Evolutionary conservation across 2,888 invertebrate species (phyloP), one percentile per base, ranked within the genome.

Genomic region (Lasiommata megera): DNA sequence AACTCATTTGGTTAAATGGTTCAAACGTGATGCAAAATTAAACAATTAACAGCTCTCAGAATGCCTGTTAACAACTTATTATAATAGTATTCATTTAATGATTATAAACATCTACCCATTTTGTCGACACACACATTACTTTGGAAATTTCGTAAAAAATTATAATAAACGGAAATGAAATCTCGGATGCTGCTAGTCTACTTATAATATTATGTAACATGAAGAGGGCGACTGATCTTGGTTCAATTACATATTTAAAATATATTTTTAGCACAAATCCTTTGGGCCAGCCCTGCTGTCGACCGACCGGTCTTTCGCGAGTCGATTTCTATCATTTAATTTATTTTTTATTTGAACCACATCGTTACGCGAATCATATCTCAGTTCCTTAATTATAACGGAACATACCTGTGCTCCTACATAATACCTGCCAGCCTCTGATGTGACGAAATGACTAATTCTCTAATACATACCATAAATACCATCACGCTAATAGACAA

Each of bases 261-360:
- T 23, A 23, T 23, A n/a, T n/a, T n/a, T 23, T 23, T 2, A 2
- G 23, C 2, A 23, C 5, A 3, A 23, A 34, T 3, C 9, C 11
- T 16, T 18, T 44, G 12, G 8, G 40, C 1, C 51, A 51, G 17
- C 51, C 51, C 51, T 51, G 11, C 36, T 29, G 46, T 23, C 38
- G 38, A 38, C 47, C 43, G 58, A 59, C 61, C 57, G 55, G 55
- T 61, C 58, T 16, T 48, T 44, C 46, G 50, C 40, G 43, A 34
- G 50, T 31, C 44, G 66, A 62, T 67, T 66, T 67, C 67, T 67
- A 67, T 61, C 65, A 57, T 58, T 62, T 60, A 60, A 62, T 63
- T 54, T 54, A 63, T 61, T 66, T 66, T 66, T 67, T 67, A 59
- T 56, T 55, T 37, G 12, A 17, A 52, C 38, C 50, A 34, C 40